Evolutionary conservation across 2,113 vertebrate genomes (phyloP).

Genomic region (Lepus timidus): DNA sequence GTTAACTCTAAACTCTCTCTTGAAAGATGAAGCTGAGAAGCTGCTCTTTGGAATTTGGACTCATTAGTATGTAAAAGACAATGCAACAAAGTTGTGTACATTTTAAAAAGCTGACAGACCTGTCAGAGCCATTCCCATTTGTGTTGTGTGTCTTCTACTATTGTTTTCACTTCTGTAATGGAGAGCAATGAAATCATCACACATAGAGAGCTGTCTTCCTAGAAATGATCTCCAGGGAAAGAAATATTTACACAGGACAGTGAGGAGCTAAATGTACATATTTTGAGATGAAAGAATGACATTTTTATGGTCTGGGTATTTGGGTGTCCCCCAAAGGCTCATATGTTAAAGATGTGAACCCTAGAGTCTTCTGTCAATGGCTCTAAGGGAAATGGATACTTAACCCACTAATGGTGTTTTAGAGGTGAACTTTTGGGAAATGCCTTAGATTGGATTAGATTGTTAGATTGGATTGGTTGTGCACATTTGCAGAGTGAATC

Average conservation of each 20-base stretch:
- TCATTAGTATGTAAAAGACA: not conserved
- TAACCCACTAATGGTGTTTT: too few relatives aligned
- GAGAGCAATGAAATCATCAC: not conserved
- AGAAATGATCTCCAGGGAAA: not conserved
- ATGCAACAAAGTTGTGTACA: not conserved
- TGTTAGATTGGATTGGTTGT: too few relatives aligned
- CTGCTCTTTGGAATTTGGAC: slow-evolving; percentile 25
- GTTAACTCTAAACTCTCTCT: not conserved
- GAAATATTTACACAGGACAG: not conserved
- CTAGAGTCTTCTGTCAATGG: too few relatives aligned
- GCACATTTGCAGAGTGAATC: too few relatives aligned
- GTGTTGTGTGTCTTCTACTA: not conserved
- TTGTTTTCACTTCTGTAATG: not conserved
- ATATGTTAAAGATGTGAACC: too few relatives aligned
- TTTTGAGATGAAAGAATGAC: not conserved
- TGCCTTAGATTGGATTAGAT: too few relatives aligned
- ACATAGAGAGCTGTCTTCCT: not conserved
- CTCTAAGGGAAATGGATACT: too few relatives aligned
- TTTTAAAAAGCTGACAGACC: not conserved
- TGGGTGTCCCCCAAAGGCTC: too few relatives aligned
- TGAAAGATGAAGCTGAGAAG: slow-evolving; percentile 25
- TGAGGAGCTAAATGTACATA: not conserved
- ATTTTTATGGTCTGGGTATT: too few relatives aligned
- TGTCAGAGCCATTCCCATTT: not conserved
- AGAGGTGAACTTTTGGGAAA: too few relatives aligned